phyloP scores from a whole-genome alignment of 2,113 vertebrate genomes.

The Coptodon bakossiorum region DNA sequence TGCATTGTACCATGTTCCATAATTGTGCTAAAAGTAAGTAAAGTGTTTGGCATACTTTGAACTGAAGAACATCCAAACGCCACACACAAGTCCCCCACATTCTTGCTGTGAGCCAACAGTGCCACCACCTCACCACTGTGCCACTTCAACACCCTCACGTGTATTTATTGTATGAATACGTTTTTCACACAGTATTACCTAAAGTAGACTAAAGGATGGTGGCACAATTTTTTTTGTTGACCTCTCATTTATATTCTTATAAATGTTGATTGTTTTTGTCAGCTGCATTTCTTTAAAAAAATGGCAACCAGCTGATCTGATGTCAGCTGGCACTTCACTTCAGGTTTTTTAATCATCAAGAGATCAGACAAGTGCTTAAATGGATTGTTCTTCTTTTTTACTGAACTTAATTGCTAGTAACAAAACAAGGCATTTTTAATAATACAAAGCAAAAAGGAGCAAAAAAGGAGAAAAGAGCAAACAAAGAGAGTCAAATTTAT shows the following conservation, averaged over 20 bases:
- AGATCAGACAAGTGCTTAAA: not conserved
- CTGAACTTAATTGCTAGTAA: not conserved
- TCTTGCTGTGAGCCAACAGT: not conserved
- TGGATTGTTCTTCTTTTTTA: not conserved
- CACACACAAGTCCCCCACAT: not conserved
- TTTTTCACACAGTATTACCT: not conserved
- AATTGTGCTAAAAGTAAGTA: not conserved
- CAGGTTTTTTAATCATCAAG: not conserved
- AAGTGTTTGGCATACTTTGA: not conserved
- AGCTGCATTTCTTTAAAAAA: not conserved
- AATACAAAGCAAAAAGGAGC: not conserved
- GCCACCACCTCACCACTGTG: not conserved
- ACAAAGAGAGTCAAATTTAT: not conserved
- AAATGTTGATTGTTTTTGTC: not conserved
- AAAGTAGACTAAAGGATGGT: not conserved
- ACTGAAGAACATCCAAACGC: not conserved
- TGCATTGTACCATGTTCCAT: not conserved
- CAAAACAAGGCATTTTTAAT: not conserved
- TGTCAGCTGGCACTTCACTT: not conserved
- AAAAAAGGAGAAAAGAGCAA: not conserved
- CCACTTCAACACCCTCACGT: not conserved
- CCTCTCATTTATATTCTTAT: not conserved
- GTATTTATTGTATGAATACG: not conserved
- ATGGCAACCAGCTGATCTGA: not conserved
- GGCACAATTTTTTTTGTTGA: not conserved